Percentiles rank a stretch among this genome's conserved stretches.
Conservation (phyloP, 2,113 vertebrate species). For the Centropus bengalensis region DNA sequence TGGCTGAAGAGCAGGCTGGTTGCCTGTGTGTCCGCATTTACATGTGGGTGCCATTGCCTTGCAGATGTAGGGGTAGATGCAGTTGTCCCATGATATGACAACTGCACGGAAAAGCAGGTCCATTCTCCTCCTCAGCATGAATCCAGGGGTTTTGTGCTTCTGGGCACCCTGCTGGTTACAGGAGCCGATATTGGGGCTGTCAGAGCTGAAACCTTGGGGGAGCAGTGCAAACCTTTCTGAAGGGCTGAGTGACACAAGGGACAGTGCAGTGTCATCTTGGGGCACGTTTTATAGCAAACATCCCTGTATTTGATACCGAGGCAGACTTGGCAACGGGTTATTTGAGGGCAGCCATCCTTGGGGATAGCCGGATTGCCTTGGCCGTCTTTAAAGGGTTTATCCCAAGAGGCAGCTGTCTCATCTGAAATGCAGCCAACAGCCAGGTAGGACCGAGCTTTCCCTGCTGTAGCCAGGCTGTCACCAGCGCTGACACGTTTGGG, state of each 20-base stretch:
- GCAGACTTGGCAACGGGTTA: neutral
- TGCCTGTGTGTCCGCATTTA: neutral
- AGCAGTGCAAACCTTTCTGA: neutral
- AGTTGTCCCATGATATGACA: neutral
- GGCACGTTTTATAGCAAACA: neutral
- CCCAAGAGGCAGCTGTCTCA: neutral
- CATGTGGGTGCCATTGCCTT: fast-evolving
- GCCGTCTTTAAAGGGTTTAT: slow-evolving; percentile 57
- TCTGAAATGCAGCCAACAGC: slow-evolving; percentile 40
- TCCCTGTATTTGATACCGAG: fast-evolving
- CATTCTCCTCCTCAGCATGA: neutral
- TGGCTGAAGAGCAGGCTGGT: neutral
- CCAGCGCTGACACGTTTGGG: neutral
- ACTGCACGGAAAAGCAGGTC: neutral
- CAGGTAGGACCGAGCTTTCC: neutral
- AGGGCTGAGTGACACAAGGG: neutral
- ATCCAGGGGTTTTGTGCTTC: neutral
- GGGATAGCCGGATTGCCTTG: slow-evolving; percentile 16
- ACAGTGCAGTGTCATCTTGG: neutral
- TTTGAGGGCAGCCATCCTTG: neutral
- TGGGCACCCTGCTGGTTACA: neutral
- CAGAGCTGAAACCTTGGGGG: neutral
- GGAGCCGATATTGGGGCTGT: fast-evolving
- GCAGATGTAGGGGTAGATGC: neutral
- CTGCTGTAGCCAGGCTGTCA: neutral